These are phyloP conservation scores for Catostomus latipinnis DNA, from an alignment of 2,797 vertebrate genomes.

Conservation along the genomic window DNA sequence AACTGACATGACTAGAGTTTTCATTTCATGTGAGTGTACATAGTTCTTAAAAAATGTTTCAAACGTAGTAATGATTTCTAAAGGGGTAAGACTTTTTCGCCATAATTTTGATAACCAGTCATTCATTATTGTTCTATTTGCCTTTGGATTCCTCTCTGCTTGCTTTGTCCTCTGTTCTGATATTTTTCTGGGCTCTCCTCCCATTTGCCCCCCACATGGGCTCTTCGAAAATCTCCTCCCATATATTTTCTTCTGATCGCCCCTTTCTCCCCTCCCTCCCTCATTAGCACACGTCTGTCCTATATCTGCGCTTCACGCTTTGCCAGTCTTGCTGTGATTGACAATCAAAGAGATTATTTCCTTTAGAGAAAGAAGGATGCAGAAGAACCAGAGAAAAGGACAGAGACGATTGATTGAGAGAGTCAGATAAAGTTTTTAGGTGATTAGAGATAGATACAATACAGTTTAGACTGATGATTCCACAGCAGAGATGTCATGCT, in stretches of 20 bases:
- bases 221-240: constrained; percentile 1
- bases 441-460: not conserved
- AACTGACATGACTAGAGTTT: too few species aligned
- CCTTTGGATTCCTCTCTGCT: not conserved
- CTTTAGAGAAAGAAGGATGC: constrained; percentile 5
- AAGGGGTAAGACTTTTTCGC: not conserved
- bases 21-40: too few species aligned
- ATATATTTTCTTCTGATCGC: not conserved
- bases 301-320: constrained; percentile 26
- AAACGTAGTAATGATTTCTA: too few species aligned
- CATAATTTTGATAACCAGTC: not conserved
- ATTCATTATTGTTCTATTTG: not conserved
- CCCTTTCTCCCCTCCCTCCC: not conserved
- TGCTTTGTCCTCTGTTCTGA: constrained; percentile 20
- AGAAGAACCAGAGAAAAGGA: constrained; percentile 24
- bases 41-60: too few species aligned
- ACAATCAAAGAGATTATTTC: constrained; percentile 19
- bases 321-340: constrained; percentile 6
- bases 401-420: constrained; percentile 9
- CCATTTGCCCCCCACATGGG: constrained; percentile 10
- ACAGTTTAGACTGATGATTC: constrained; percentile 1
- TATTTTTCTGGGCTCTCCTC: constrained; percentile 12
- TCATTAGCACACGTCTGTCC: constrained; percentile 13
- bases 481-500: constrained; percentile 9
- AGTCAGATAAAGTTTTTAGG: constrained; percentile 1